Percentiles rank a stretch among this genome's conserved stretches.
phyloP scores from a whole-genome alignment of 1,140 invertebrate genomes.

The Neodiprion lecontei region DNA sequence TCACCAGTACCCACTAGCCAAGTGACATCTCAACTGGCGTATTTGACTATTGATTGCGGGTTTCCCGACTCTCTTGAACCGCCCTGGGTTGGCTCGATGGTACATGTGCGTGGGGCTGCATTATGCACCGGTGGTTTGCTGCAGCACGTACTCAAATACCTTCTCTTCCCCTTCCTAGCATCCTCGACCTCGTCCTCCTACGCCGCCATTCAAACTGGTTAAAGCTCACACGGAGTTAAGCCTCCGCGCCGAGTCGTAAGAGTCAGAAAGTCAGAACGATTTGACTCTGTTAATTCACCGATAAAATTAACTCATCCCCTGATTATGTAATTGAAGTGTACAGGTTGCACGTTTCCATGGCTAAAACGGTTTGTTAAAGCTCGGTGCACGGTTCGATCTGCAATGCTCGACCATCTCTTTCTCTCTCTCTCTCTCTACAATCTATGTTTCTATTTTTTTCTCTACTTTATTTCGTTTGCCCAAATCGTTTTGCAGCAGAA shows the following conservation, averaged over 20 bases:
- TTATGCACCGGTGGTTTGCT: slow-evolving; percentile 45
- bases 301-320: too few species aligned
- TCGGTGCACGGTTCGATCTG: too few species aligned
- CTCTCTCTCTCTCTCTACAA: too few species aligned
- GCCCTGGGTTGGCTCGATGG: not conserved
- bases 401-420: too few species aligned
- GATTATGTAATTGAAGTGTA: too few species aligned
- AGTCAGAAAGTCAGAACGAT: not conserved
- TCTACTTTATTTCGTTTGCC: too few species aligned
- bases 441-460: too few species aligned
- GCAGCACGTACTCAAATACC: slow-evolving; percentile 45
- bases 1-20: slow-evolving; percentile 31
- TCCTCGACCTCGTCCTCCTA: too few species aligned
- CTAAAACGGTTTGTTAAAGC: too few species aligned
- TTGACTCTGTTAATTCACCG: not conserved
- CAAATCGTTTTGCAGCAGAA: too few species aligned
- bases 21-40: slow-evolving; percentile 36
- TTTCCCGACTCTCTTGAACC: slow-evolving; percentile 21
- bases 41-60: slow-evolving; percentile 37
- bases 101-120: slow-evolving; percentile 34
- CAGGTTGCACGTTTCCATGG: too few species aligned
- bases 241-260: not conserved
- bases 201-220: not conserved
- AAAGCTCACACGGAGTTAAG: not conserved
- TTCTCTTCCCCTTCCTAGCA: not conserved